Percentiles rank a stretch among this genome's conserved stretches.
These are phyloP conservation scores for Seriola dumerili DNA, from an alignment of 2,113 vertebrate species.

Conservation along the genomic window DNA sequence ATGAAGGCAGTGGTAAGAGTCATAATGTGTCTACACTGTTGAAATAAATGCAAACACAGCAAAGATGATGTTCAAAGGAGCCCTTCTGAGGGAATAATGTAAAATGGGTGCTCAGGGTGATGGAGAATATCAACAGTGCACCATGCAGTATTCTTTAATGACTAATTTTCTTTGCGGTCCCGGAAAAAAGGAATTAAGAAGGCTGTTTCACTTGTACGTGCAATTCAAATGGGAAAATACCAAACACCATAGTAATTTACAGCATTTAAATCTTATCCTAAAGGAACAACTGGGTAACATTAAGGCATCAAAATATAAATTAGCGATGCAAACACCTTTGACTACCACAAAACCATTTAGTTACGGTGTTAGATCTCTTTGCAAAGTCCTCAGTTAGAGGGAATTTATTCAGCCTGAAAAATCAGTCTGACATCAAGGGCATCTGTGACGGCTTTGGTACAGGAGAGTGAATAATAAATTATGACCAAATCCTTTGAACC, in stretches of 20 bases:
- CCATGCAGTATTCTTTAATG: slow-evolving; percentile 25
- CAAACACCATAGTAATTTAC: neutral
- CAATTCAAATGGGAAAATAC: slow-evolving; percentile 32
- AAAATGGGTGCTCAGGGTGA: slow-evolving; percentile 26
- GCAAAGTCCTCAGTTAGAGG: slow-evolving; percentile 49
- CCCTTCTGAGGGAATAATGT: slow-evolving; percentile 1
- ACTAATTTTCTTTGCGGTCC: slow-evolving; percentile 5
- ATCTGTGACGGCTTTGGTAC: slow-evolving; percentile 60
- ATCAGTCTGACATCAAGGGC: slow-evolving; percentile 70
- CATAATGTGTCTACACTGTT: neutral
- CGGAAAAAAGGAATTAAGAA: slow-evolving; percentile 38
- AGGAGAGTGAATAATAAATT: slow-evolving; percentile 68
- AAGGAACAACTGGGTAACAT: slow-evolving; percentile 27
- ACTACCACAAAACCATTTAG: slow-evolving; percentile 46
- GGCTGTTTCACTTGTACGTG: slow-evolving; percentile 22
- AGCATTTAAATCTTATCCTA: slow-evolving; percentile 29
- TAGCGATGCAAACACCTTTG: slow-evolving; percentile 31
- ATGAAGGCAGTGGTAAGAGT: slow-evolving; percentile 31
- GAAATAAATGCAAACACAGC: slow-evolving; percentile 23
- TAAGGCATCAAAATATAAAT: slow-evolving; percentile 41
- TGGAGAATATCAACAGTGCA: slow-evolving; percentile 38
- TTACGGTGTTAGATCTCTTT: slow-evolving; percentile 33
- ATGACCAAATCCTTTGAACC: slow-evolving; percentile 68
- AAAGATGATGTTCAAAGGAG: slow-evolving; percentile 25
- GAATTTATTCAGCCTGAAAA: slow-evolving; percentile 52